These are phyloP conservation scores for Antechinus stuartii DNA, from an alignment of 2,113 vertebrate genomes.

Conservation along the genomic window DNA sequence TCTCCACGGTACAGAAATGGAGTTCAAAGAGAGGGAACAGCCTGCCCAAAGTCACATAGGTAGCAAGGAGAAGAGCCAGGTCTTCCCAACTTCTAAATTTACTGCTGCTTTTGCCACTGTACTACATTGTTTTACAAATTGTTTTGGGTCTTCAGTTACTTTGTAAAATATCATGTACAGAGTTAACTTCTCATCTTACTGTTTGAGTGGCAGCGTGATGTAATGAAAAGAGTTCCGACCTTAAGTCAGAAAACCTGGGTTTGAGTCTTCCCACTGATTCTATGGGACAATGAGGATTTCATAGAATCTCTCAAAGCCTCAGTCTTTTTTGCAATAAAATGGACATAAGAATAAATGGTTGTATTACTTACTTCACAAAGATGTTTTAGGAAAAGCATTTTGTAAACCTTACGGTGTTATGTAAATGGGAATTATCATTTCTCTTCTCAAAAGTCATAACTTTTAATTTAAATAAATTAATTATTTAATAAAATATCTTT, in stretches of 20 bases:
- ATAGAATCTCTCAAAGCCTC: not conserved
- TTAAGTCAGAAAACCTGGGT: not conserved
- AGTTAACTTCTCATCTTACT: not conserved
- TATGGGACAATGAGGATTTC: not conserved
- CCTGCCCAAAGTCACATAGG: not conserved
- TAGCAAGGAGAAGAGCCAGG: not conserved
- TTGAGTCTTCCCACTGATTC: not conserved
- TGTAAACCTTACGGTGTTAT: not conserved
- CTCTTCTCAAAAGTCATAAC: not conserved
- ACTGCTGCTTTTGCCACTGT: not conserved
- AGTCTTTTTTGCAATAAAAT: not conserved
- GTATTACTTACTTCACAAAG: not conserved
- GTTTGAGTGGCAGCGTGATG: not conserved
- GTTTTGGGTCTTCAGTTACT: not conserved
- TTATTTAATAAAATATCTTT: too few species aligned
- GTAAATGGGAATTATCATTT: not conserved
- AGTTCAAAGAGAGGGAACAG: not conserved
- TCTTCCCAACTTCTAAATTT: not conserved
- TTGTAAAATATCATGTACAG: not conserved
- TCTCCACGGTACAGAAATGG: not conserved
- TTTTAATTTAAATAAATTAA: not conserved
- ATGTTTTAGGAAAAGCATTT: not conserved
- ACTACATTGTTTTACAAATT: not conserved
- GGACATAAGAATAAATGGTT: not conserved
- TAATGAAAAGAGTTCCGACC: not conserved